These are phyloP conservation scores for Linepithema humile DNA, from an alignment of 1,140 invertebrate genomes.

Conservation along the genomic window DNA sequence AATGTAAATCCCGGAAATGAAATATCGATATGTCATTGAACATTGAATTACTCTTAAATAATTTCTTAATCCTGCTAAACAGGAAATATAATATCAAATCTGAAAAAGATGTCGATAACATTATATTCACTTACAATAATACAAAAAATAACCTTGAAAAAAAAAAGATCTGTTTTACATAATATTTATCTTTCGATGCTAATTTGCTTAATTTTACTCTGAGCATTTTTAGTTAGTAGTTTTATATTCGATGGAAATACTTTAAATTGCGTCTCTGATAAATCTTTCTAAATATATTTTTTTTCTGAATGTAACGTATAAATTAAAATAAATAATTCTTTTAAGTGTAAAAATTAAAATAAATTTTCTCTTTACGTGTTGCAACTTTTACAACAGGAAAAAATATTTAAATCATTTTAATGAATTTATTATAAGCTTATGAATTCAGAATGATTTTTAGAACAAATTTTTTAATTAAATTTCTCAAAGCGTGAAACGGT, in stretches of 20 bases:
- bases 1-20: neutral
- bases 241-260: neutral
- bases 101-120: neutral
- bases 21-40: neutral
- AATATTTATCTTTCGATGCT: neutral
- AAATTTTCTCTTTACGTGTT: neutral
- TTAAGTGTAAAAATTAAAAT: neutral
- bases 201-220: neutral
- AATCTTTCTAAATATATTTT: neutral
- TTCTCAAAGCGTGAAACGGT: neutral
- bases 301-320: neutral
- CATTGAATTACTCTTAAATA: neutral
- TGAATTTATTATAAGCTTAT: neutral
- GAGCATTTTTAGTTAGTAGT: neutral
- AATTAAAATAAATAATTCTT: neutral
- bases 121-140: no score
- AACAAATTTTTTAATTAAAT: neutral
- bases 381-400: neutral
- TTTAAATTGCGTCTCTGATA: neutral
- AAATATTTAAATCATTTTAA: neutral
- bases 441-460: neutral
- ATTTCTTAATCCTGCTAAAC: neutral
- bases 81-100: neutral
- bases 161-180: slow-evolving; percentile 5
- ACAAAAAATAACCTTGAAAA: neutral